A percentile compares a stretch with the other conserved stretches of the same genome.
Conservation (phyloP, 2,888 invertebrate genomes). For the Bombyx huttoni region DNA sequence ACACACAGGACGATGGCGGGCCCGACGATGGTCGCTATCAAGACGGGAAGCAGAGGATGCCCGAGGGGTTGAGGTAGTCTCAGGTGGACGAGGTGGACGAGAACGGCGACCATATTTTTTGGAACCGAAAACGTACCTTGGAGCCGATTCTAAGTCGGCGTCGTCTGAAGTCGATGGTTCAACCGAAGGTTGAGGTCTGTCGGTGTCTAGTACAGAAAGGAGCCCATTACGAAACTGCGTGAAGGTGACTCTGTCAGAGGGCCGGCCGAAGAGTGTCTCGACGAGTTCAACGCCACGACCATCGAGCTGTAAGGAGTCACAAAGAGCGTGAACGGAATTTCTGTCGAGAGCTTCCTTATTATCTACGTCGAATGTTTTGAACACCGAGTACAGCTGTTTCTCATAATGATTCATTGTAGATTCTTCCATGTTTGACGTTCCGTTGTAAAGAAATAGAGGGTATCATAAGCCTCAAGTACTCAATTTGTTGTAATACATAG, state of each 20-base stretch:
- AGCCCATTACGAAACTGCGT: conserved; percentile 83
- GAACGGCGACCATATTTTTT: conserved; percentile 84
- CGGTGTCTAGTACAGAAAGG: conserved; percentile 77
- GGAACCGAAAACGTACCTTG: conserved; percentile 79
- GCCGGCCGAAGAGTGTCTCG: conserved; percentile 69
- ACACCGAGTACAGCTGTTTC: conserved; percentile 84
- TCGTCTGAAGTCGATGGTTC: conserved; percentile 20
- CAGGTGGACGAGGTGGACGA: conserved; percentile 61
- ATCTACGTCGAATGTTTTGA: conserved; percentile 82
- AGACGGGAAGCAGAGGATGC: conserved; percentile 45
- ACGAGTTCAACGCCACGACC: conserved; percentile 77
- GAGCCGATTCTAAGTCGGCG: conserved; percentile 74
- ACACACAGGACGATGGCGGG: conserved; percentile 30
- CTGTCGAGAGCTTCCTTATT: conserved; percentile 78
- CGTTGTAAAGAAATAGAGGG: conserved; percentile 1
- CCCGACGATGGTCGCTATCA: conserved; percentile 24
- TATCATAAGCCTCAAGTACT: background rate
- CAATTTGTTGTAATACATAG: background rate
- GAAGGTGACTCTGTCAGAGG: conserved; percentile 74
- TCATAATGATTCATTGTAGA: conserved; percentile 80
- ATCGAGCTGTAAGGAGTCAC: conserved; percentile 83
- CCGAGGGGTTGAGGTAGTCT: conserved; percentile 23
- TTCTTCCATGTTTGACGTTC: conserved; percentile 35
- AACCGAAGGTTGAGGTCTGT: conserved; percentile 25
- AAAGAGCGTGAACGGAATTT: conserved; percentile 77